Percentiles rank a stretch among this genome's conserved stretches.
phyloP scores from a whole-genome alignment of 37 sponge, comb jelly and placozoan genomes.

The Theonella swinhoei region DNA sequence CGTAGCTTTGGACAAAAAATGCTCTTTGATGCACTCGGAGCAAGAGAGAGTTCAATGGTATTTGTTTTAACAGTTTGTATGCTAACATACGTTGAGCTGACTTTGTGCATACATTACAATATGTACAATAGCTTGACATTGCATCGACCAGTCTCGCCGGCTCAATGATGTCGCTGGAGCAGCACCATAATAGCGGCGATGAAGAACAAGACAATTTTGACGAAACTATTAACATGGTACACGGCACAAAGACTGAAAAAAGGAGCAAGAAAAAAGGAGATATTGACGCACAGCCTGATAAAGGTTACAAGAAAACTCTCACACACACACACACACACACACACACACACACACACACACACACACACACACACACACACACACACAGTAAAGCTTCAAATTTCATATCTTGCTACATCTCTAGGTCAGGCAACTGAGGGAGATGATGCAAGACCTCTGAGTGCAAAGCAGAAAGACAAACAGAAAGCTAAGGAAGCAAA shows the following conservation, averaged over 20 bases:
- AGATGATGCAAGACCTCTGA: background rate
- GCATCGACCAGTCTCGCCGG: constrained; percentile 20
- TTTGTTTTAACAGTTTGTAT: no score
- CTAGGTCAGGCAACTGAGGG: background rate
- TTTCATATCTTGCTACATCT: background rate
- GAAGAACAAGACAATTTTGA: constrained; percentile 44
- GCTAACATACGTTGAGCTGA: no score
- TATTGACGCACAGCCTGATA: background rate
- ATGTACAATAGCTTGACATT: constrained; percentile 34
- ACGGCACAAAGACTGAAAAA: constrained; percentile 2
- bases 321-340: no score
- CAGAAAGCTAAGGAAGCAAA: background rate
- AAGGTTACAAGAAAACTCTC: no score
- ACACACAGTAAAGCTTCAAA: background rate
- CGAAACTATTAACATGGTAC: constrained; percentile 52
- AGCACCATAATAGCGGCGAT: constrained; percentile 24
- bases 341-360: no score
- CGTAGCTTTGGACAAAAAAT: constrained; percentile 40
- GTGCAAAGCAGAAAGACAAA: background rate
- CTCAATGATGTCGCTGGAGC: constrained; percentile 25
- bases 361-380: no score
- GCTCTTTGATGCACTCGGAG: constrained; percentile 32
- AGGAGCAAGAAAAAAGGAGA: background rate
- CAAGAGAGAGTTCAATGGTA: constrained; percentile 54
- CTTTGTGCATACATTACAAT: no score